These are phyloP conservation scores for Tenthredo distinguenda DNA, from an alignment of 2,888 invertebrate genomes.

Conservation along the genomic window DNA sequence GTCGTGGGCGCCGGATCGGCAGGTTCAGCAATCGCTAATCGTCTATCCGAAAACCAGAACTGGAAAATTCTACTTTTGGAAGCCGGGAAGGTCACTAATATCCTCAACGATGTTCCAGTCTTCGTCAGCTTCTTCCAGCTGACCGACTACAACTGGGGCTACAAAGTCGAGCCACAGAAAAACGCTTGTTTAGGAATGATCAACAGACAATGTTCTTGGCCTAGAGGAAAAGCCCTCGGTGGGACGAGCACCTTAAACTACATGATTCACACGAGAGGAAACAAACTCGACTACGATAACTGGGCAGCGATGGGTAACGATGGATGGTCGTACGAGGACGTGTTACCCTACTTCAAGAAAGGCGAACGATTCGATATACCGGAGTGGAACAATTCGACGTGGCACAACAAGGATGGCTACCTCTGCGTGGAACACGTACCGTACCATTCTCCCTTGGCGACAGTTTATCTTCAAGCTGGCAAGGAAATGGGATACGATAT, in stretches of 20 bases:
- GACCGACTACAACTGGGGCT: slow-evolving; percentile 86
- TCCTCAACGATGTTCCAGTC: slow-evolving; percentile 82
- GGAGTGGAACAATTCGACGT: slow-evolving; percentile 79
- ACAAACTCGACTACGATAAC: slow-evolving; percentile 66
- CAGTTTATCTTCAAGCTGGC: slow-evolving; percentile 74
- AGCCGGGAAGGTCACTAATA: slow-evolving; percentile 81
- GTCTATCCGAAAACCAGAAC: slow-evolving; percentile 83
- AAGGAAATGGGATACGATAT: slow-evolving; percentile 73
- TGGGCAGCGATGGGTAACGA: slow-evolving; percentile 70
- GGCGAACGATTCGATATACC: slow-evolving; percentile 68
- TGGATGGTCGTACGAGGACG: slow-evolving; percentile 70
- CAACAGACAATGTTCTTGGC: slow-evolving; percentile 88
- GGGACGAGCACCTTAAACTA: slow-evolving; percentile 74
- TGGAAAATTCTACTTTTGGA: slow-evolving; percentile 85
- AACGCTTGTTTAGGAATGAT: slow-evolving; percentile 85
- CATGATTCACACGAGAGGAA: slow-evolving; percentile 74
- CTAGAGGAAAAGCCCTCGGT: slow-evolving; percentile 79
- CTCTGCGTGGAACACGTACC: slow-evolving; percentile 75
- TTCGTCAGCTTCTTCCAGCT: slow-evolving; percentile 81
- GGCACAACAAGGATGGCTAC: slow-evolving; percentile 76
- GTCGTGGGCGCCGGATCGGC: slow-evolving; percentile 86
- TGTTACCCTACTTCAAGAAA: slow-evolving; percentile 69
- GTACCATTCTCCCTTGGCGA: slow-evolving; percentile 73
- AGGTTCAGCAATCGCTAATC: slow-evolving; percentile 85
- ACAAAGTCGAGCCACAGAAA: slow-evolving; percentile 84